Percentiles rank a stretch among this genome's conserved stretches.
phyloP scores from a whole-genome alignment of 2,113 vertebrate species.

The Chloebia gouldiae region DNA sequence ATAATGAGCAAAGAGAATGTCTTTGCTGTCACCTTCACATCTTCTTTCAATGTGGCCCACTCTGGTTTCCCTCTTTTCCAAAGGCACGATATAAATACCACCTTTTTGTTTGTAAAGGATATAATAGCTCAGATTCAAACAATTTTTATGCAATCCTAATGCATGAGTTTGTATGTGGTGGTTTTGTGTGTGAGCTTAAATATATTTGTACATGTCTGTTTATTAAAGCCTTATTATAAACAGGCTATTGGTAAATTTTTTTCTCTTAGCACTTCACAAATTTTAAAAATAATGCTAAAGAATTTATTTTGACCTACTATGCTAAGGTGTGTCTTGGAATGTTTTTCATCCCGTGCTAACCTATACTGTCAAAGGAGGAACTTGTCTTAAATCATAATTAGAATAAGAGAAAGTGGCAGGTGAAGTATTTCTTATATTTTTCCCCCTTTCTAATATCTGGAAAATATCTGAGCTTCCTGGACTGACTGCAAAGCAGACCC shows the following conservation, averaged over 20 bases:
- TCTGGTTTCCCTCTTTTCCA: neutral
- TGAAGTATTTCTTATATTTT: neutral
- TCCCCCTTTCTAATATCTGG: neutral
- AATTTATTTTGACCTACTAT: neutral
- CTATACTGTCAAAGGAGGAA: neutral
- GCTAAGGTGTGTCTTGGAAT: neutral
- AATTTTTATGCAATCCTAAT: neutral
- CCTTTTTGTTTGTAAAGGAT: neutral
- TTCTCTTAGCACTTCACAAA: neutral
- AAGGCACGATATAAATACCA: neutral
- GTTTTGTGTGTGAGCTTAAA: neutral
- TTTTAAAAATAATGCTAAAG: neutral
- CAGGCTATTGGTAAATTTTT: neutral
- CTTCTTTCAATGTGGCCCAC: neutral
- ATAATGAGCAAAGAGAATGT: rapidly evolving
- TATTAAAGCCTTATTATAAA: neutral
- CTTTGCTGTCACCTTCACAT: neutral
- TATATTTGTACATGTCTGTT: neutral
- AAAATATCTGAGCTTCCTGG: neutral
- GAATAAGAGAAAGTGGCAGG: neutral
- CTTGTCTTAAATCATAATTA: neutral
- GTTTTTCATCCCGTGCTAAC: neutral
- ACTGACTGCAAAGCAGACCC: neutral
- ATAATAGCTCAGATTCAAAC: neutral
- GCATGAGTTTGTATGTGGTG: neutral